Evolutionary conservation across 1,140 invertebrate species (phyloP).

Genomic region (Nomia melanderi): DNA sequence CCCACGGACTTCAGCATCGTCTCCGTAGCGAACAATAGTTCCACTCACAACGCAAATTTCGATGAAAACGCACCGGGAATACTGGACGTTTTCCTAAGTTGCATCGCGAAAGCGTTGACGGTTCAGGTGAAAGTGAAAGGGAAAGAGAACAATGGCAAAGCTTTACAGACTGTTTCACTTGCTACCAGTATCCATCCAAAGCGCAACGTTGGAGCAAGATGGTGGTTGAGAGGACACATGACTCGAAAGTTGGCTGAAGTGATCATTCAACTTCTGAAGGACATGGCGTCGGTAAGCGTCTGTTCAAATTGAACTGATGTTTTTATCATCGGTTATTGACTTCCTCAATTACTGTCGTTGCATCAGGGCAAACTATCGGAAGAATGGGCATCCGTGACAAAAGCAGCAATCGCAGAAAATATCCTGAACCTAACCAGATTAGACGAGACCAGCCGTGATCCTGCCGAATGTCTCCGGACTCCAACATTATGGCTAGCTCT

Average conservation of each 20-base stretch:
- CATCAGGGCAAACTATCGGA: constrained; percentile 92
- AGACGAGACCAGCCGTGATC: constrained; percentile 87
- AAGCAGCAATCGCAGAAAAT: constrained; percentile 94
- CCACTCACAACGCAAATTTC: constrained; percentile 82
- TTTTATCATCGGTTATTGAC: background rate
- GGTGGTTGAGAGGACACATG: constrained; percentile 94
- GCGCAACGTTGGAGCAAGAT: constrained; percentile 83
- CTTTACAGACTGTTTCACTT: constrained; percentile 83
- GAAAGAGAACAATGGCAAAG: constrained; percentile 85
- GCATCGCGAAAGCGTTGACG: constrained; percentile 92
- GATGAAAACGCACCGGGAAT: constrained; percentile 86
- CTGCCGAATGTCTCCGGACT: constrained; percentile 89
- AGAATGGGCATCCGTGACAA: constrained; percentile 92
- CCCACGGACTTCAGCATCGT: constrained; percentile 90
- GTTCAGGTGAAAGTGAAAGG: constrained; percentile 93
- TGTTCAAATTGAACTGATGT: constrained; percentile 25
- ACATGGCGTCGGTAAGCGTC: constrained; percentile 92
- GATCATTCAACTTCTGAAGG: constrained; percentile 92
- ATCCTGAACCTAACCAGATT: constrained; percentile 93
- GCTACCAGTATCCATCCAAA: constrained; percentile 83
- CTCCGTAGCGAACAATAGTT: constrained; percentile 78
- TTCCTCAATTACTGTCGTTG: constrained; percentile 19
- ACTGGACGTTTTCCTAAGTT: constrained; percentile 92
- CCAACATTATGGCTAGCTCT: constrained; percentile 95
- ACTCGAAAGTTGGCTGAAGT: constrained; percentile 92